Conservation (phyloP, 2,113 vertebrate species). For the Mastomys coucha region DNA sequence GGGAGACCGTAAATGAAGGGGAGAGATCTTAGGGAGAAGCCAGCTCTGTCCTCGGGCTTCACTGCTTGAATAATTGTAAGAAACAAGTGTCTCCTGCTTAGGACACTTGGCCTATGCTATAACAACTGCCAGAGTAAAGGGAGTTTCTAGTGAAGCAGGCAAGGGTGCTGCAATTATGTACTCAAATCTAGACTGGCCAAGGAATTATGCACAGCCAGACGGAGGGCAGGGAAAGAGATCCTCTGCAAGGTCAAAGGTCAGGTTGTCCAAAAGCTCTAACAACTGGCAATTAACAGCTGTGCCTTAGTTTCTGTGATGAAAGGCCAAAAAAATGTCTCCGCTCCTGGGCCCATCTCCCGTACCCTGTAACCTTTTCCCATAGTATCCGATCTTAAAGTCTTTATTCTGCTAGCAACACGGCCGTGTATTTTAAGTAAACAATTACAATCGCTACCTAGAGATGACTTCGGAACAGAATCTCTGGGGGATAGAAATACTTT, state of each 20-base stretch:
- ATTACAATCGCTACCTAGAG: neutral
- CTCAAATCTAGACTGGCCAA: neutral
- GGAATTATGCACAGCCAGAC: neutral
- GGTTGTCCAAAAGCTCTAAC: conserved; percentile 18
- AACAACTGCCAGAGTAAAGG: neutral
- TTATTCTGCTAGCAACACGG: neutral
- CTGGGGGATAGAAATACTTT: neutral
- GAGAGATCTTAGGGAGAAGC: neutral
- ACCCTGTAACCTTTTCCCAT: neutral
- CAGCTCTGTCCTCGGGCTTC: neutral
- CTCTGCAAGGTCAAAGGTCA: conserved; percentile 52
- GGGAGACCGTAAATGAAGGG: neutral
- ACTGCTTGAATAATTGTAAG: neutral
- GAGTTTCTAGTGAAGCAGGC: neutral
- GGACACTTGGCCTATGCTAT: neutral
- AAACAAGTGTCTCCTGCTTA: neutral
- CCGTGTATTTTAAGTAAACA: neutral
- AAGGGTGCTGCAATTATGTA: neutral
- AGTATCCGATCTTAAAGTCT: neutral
- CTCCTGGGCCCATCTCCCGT: neutral
- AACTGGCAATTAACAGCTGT: conserved; percentile 50
- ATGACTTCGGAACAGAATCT: neutral
- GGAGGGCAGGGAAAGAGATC: neutral
- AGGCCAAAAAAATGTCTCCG: conserved; percentile 32
- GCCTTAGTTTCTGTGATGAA: conserved; percentile 27